These are phyloP conservation scores for Lasius platythorax DNA, from an alignment of 2,888 invertebrate species.

Conservation along the genomic window DNA sequence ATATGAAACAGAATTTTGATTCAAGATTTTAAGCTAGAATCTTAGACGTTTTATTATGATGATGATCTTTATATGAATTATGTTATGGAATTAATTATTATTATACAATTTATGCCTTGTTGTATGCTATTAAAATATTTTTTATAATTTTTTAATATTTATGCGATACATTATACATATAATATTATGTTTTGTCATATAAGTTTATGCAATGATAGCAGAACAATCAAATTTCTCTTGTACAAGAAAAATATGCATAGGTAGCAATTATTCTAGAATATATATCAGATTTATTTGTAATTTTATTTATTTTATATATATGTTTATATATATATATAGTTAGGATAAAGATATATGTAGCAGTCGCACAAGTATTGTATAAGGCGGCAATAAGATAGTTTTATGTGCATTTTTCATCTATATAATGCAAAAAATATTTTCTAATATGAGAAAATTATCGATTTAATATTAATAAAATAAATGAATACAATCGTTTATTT, in stretches of 20 bases:
- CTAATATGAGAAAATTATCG: background rate
- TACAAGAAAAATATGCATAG: background rate
- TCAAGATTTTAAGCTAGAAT: background rate
- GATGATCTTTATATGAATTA: background rate
- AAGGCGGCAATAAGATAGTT: background rate
- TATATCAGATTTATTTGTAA: background rate
- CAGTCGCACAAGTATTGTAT: background rate
- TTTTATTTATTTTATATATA: constrained; percentile 24
- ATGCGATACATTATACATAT: background rate
- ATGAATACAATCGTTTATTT: constrained; percentile 17
- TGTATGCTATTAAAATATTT: background rate
- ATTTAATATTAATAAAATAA: constrained; percentile 10
- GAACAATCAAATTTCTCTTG: background rate
- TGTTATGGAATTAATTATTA: background rate
- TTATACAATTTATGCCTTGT: background rate
- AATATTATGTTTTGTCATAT: background rate
- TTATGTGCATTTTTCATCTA: constrained; percentile 17
- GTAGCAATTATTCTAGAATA: background rate
- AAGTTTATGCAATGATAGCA: background rate
- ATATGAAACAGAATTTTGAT: background rate
- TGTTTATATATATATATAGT: background rate
- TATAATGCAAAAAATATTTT: constrained; percentile 12
- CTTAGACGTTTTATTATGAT: background rate
- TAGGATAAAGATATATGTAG: background rate
- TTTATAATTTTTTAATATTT: background rate